Conservation (phyloP, 1,140 invertebrate genomes). For the Papilio machaon region DNA sequence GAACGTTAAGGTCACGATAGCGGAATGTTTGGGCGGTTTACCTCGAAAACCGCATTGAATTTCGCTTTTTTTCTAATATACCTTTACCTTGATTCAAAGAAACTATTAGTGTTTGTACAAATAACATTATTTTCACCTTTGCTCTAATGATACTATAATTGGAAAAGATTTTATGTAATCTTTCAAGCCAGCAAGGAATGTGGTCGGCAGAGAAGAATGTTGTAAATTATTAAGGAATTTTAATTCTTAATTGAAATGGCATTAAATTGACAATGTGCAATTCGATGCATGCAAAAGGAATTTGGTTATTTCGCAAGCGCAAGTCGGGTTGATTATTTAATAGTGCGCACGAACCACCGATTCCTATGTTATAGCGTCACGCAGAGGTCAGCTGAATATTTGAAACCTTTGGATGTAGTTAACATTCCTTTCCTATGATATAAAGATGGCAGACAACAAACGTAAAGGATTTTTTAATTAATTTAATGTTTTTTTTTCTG, state of each 20-base stretch:
- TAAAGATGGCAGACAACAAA: neutral
- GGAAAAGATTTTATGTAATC: neutral
- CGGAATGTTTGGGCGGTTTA: slow-evolving; percentile 12
- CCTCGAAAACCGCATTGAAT: neutral
- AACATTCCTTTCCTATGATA: slow-evolving; percentile 61
- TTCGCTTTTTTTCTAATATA: neutral
- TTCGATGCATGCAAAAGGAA: slow-evolving; percentile 21
- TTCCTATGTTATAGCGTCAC: slow-evolving; percentile 38
- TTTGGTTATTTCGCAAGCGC: slow-evolving; percentile 17
- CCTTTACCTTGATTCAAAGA: neutral
- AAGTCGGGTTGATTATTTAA: slow-evolving; percentile 1
- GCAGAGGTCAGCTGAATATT: slow-evolving; percentile 61
- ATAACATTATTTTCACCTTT: neutral
- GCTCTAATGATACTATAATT: neutral
- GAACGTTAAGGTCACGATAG: neutral
- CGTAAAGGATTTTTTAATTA: neutral
- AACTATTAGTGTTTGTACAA: neutral
- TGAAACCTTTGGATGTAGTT: slow-evolving; percentile 58
- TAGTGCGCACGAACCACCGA: slow-evolving; percentile 33
- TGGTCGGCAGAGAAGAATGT: neutral
- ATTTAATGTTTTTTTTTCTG: neutral
- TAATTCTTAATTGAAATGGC: neutral
- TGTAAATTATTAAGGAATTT: neutral
- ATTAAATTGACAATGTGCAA: slow-evolving; percentile 5
- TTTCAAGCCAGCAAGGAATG: neutral